Percentiles rank a stretch among this genome's conserved stretches.
Evolutionary conservation across 2,797 vertebrate genomes (phyloP).

Genomic region (Chaunax sp.): DNA sequence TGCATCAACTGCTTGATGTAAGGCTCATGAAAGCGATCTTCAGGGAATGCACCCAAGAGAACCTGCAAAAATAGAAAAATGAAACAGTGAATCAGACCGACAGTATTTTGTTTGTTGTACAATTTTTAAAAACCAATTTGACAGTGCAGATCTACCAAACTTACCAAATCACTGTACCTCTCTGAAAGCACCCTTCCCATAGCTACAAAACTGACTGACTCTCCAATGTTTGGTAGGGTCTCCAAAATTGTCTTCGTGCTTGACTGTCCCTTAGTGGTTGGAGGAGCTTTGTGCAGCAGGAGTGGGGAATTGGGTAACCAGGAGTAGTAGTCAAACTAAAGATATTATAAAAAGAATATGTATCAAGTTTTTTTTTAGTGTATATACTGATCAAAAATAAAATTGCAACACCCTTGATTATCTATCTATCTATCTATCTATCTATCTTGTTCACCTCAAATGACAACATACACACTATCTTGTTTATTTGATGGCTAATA

Average conservation of each 20-base stretch:
- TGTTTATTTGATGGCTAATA: too few species aligned
- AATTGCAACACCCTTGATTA: too few species aligned
- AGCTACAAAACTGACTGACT: conserved; percentile 54
- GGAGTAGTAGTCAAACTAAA: conserved; percentile 80
- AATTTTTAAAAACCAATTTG: background rate
- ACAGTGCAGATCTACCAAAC: conserved; percentile 13
- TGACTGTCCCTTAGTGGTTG: conserved; percentile 77
- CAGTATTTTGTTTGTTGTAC: background rate
- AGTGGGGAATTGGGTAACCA: conserved; percentile 80
- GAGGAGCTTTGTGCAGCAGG: conserved; percentile 79
- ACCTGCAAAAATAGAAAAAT: conserved; percentile 62
- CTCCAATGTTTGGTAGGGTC: conserved; percentile 77
- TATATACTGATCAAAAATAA: too few species aligned
- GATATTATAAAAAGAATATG: background rate
- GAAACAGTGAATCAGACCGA: background rate
- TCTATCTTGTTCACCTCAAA: too few species aligned
- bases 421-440: too few species aligned
- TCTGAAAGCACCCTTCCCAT: conserved; percentile 71
- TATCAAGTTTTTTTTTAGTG: too few species aligned
- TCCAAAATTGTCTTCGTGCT: conserved; percentile 77
- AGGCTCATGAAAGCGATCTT: conserved; percentile 74
- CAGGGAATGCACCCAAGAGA: conserved; percentile 73
- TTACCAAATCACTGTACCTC: conserved; percentile 74
- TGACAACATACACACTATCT: too few species aligned
- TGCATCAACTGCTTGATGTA: conserved; percentile 60